Base-by-base conservation (phyloP, 2,797 vertebrate species). In the Esox lucius region DNA sequence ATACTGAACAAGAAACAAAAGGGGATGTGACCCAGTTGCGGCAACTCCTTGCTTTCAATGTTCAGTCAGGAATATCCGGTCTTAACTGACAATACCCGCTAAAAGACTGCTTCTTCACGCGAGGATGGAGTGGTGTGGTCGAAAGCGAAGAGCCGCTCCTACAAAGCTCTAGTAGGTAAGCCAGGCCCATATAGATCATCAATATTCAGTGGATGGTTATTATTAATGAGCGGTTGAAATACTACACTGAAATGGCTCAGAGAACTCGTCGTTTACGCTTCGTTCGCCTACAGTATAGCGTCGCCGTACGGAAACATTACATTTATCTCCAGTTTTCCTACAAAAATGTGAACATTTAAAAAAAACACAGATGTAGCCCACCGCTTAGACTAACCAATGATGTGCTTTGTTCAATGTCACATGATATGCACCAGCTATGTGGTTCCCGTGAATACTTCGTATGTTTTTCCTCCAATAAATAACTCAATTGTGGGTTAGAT, bases 91-190 rank as follows among this genome's bases (percentile, higher is more conserved):
- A 82, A 80, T 80, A 72, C 83, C 83, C 74, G 76, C 77, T 87
- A 76, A 81, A 1, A 81, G 86, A 92, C 88, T 88, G 89, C 86
- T 86, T 79, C 82, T 88, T 62, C 67, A 81, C 78, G 78, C 82
- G 80, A 70, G 77, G 73, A 74, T 74, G 78, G 84, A 83, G 62
- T 81, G 75, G 85, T 69, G 88, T 77, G 84, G 83, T 68, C 72
- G 74, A 85, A 85, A 87, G 88, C 85, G 79, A 80, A 84, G 87
- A 80, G 87, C 90, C 90, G 90, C 91, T 91, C 90, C 92, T 92
- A 88, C 88, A 66, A 22, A 81, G 78, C 82, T 79, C 70, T 72
- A 73, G 68, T 46, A 70, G 70, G 24, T 28, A 53, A 80, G 78
- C 82, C 65, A 85, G 69, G 85, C 78, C 68, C 48, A 77, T 71